These are phyloP conservation scores for Mesitornis unicolor DNA, from an alignment of 2,113 vertebrate species.

Conservation along the genomic window DNA sequence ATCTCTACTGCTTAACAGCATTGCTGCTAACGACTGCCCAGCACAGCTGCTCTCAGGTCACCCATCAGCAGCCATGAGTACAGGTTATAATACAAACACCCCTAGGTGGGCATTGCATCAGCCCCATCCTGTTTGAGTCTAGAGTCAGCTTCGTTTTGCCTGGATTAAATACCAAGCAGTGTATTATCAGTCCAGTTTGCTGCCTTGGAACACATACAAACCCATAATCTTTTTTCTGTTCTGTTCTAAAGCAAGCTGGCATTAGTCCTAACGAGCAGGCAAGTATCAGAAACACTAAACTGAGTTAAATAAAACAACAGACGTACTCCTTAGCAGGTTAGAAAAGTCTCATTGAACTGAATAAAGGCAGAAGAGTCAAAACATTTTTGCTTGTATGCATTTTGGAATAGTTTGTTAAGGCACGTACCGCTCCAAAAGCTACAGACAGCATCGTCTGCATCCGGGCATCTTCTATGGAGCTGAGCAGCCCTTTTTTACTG, in stretches of 20 bases:
- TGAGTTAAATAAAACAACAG: neutral
- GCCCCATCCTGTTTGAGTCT: neutral
- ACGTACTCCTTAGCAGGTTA: neutral
- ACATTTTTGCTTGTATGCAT: neutral
- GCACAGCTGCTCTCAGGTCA: neutral
- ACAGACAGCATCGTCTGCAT: slow-evolving; percentile 98
- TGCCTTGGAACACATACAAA: neutral
- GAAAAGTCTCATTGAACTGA: neutral
- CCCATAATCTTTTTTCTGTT: neutral
- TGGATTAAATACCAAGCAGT: neutral
- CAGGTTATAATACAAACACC: neutral
- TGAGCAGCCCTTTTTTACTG: slow-evolving; percentile 94
- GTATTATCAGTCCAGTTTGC: neutral
- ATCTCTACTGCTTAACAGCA: too few relatives aligned
- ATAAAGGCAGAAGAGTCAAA: neutral
- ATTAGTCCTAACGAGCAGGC: neutral
- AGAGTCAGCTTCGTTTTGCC: neutral
- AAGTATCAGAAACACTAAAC: neutral
- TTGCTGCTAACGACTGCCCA: rapidly evolving
- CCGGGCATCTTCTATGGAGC: slow-evolving; percentile 87
- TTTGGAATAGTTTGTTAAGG: neutral
- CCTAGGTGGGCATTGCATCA: neutral
- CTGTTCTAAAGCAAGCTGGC: neutral
- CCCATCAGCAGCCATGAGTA: neutral
- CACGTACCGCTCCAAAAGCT: slow-evolving; percentile 97